A percentile compares a stretch with the other conserved stretches of the same genome.
phyloP scores from a whole-genome alignment of 35 echinoderm and acorn worm genomes.

The Amphiura filiformis region DNA sequence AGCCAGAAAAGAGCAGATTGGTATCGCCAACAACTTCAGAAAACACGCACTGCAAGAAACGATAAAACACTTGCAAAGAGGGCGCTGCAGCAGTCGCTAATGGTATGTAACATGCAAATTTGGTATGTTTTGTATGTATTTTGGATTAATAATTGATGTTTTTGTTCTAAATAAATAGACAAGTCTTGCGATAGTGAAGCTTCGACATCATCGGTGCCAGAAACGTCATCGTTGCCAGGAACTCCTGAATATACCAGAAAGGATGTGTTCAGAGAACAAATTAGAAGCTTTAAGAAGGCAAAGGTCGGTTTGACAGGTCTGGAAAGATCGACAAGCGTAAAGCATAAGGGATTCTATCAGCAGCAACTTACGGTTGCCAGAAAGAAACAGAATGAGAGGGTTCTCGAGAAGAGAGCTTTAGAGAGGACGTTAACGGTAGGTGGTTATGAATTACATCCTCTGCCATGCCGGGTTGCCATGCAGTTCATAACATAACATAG shows the following conservation, averaged over 20 bases:
- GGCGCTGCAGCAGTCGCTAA: not conserved
- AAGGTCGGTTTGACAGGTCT: not conserved
- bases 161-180: not conserved
- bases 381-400: not conserved
- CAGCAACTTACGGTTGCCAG: not conserved
- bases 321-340: not conserved
- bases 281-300: not conserved
- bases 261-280: not conserved
- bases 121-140: not conserved
- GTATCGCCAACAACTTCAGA: not conserved
- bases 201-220: not conserved
- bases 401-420: not conserved
- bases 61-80: not conserved
- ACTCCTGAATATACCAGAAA: not conserved
- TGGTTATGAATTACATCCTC: too few species aligned
- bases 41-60: not conserved
- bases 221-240: not conserved
- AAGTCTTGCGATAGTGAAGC: not conserved
- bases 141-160: not conserved
- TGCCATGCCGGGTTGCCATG: not conserved
- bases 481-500: not conserved
- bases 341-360: not conserved
- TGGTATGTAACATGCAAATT: not conserved
- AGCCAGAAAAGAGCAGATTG: not conserved
- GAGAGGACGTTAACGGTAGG: not conserved